A percentile compares a stretch with the other conserved stretches of the same genome.
These are phyloP conservation scores for Oasisia sp. DNA, from an alignment of 2,888 invertebrate species.

Conservation along the genomic window DNA sequence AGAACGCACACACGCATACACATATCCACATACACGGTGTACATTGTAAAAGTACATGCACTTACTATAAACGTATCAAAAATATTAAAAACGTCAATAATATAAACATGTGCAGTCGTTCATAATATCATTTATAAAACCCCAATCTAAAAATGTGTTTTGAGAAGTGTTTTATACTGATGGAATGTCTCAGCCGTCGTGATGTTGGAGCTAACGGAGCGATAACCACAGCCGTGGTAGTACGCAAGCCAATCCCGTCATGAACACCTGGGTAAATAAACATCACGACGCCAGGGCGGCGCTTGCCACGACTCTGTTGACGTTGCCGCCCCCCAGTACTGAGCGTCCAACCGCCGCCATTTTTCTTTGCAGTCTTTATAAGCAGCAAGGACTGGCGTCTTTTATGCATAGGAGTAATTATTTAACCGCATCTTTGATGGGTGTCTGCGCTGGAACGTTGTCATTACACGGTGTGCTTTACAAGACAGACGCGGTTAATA, in stretches of 20 bases:
- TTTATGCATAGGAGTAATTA: background rate
- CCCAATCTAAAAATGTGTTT: no score
- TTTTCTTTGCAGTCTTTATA: background rate
- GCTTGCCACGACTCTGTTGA: background rate
- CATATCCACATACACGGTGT: no score
- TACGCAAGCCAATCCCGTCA: background rate
- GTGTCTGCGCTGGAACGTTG: background rate
- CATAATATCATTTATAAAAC: no score
- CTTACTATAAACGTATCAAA: no score
- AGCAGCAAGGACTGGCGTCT: no score
- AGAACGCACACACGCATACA: no score
- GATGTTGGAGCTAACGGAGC: background rate
- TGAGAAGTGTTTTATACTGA: no score
- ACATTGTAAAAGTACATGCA: no score
- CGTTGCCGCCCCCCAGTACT: background rate
- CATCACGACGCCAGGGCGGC: background rate
- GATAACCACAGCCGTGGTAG: background rate
- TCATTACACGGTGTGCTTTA: background rate
- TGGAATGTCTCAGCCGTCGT: background rate
- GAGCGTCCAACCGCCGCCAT: background rate
- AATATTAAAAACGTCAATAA: no score
- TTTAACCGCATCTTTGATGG: background rate
- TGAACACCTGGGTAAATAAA: constrained; percentile 5
- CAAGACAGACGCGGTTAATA: background rate
- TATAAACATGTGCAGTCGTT: no score